A percentile compares a stretch with the other conserved stretches of the same genome.
Evolutionary conservation across 2,797 vertebrate species (phyloP).

Genomic region (Dendrocincla tyrannina): DNA sequence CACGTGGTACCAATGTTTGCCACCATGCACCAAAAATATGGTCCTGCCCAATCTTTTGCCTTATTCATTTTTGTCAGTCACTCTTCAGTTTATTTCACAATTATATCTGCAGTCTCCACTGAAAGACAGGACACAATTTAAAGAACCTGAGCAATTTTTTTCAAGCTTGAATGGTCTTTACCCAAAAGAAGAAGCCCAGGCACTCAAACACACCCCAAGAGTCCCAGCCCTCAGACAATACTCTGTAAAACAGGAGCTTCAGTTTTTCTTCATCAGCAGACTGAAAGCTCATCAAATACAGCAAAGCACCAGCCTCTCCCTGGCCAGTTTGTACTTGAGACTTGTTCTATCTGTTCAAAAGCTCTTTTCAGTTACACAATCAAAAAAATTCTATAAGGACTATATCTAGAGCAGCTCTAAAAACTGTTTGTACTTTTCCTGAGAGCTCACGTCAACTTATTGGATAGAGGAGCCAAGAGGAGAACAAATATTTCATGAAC

Average conservation of each 20-base stretch:
- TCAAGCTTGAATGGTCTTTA: neutral
- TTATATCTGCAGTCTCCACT: neutral
- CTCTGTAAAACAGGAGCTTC: neutral
- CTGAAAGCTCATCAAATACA: neutral
- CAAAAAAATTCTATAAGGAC: neutral
- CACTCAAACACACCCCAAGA: neutral
- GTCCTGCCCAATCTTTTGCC: neutral
- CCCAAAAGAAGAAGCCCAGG: neutral
- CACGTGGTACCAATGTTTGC: fast-evolving
- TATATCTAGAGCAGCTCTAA: neutral
- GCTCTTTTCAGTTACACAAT: neutral
- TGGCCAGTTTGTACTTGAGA: neutral
- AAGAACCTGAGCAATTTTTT: neutral
- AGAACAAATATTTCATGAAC: neutral
- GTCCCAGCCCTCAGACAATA: neutral
- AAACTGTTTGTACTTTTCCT: neutral
- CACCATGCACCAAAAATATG: fast-evolving
- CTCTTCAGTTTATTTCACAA: neutral
- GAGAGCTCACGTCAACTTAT: neutral
- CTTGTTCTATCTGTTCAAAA: neutral
- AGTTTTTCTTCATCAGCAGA: neutral
- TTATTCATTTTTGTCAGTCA: neutral
- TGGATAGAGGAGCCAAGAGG: neutral
- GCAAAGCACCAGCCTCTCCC: neutral
- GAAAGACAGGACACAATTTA: neutral